Percentiles rank a stretch among this genome's conserved stretches.
Conservation (phyloP, 2,888 invertebrate genomes). For the Agriotes lineatus region DNA sequence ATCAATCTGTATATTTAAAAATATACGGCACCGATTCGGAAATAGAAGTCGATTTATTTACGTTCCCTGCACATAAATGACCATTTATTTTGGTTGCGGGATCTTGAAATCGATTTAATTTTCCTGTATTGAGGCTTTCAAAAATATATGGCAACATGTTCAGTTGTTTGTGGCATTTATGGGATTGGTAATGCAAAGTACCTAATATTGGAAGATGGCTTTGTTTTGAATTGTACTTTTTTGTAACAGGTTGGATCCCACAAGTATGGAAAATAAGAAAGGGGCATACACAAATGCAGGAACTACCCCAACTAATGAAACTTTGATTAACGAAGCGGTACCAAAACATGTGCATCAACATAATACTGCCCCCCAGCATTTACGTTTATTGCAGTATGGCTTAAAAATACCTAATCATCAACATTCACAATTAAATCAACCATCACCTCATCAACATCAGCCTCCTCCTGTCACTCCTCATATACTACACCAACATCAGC, state of each 20-base stretch:
- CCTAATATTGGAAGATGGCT: neutral
- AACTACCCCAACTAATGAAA: constrained; percentile 50
- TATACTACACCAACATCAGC: constrained; percentile 59
- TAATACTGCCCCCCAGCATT: constrained; percentile 69
- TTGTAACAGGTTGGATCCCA: constrained; percentile 62
- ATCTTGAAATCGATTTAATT: constrained; percentile 33
- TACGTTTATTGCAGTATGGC: constrained; percentile 70
- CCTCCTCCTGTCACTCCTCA: constrained; percentile 64
- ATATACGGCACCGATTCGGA: constrained; percentile 47
- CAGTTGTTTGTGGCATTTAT: constrained; percentile 72
- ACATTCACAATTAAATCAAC: constrained; percentile 56
- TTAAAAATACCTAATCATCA: constrained; percentile 71
- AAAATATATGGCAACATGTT: constrained; percentile 66
- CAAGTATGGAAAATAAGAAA: constrained; percentile 64
- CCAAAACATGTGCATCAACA: constrained; percentile 71
- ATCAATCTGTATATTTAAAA: constrained; percentile 53
- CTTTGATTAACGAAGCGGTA: constrained; percentile 53
- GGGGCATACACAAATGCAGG: constrained; percentile 56
- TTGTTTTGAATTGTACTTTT: constrained; percentile 30
- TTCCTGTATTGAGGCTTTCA: constrained; percentile 11
- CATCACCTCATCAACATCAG: constrained; percentile 65
- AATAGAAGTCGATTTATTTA: constrained; percentile 41
- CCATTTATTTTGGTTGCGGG: constrained; percentile 14
- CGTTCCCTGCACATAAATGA: constrained; percentile 25
- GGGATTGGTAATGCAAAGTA: constrained; percentile 54